phyloP scores from a whole-genome alignment of 2,113 vertebrate species.

The Delphinapterus leucas region DNA sequence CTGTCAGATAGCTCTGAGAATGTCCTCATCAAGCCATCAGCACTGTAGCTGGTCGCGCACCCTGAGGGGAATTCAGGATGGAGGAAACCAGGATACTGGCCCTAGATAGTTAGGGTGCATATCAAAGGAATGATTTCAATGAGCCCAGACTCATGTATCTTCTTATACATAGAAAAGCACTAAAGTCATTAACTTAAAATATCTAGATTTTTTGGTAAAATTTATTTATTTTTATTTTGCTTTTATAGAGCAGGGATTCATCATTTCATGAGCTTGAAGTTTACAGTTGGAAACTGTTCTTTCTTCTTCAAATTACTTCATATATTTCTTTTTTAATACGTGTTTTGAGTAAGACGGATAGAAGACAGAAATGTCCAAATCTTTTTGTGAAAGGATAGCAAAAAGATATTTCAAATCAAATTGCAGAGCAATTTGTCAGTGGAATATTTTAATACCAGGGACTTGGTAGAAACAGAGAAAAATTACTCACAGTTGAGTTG shows the following conservation, averaged over 20 bases:
- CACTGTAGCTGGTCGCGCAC: not conserved
- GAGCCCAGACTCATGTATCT: no score
- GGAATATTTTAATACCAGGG: not conserved
- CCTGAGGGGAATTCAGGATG: not conserved
- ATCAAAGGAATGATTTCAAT: not conserved
- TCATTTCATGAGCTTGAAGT: not conserved
- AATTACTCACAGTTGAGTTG: not conserved
- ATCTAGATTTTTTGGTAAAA: no score
- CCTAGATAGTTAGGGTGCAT: not conserved
- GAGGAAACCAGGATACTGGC: not conserved
- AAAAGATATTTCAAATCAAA: not conserved
- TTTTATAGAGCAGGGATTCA: not conserved
- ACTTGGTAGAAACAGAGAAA: not conserved
- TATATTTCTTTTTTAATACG: not conserved
- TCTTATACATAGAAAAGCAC: no score
- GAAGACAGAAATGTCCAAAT: not conserved
- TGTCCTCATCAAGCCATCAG: not conserved
- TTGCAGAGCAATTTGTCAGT: not conserved
- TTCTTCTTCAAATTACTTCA: not conserved
- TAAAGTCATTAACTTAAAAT: no score
- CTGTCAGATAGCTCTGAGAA: not conserved
- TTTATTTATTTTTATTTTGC: not conserved
- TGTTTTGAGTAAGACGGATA: not conserved
- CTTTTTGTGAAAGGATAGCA: not conserved
- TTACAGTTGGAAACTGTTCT: not conserved